Evolutionary conservation across 2,797 vertebrate genomes (phyloP), one percentile per base, ranked within the genome.

Genomic region (Ceryle rudis): DNA sequence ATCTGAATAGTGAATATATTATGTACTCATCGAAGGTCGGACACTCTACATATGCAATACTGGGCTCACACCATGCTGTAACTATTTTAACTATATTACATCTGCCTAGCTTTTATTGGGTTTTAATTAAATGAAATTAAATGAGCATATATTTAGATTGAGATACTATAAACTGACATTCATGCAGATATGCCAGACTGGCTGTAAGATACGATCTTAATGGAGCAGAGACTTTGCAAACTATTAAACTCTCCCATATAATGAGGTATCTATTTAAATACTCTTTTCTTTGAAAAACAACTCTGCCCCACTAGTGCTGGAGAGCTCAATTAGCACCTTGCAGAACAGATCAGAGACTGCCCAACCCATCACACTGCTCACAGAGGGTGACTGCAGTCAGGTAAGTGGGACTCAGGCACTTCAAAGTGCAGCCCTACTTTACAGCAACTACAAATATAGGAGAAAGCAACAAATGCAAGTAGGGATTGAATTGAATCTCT

Each of bases 41-140:
- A 74, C 83, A 78, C 9, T 6, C 37, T 86, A 64, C 57, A 74
- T 64, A 41, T n/a, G 86, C 72, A 86, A 42, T 33, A 73, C 0
- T 80, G 47, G 66, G 77, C 47, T 79, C 95, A 95, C 96, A 95
- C 72, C 64, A 55, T 95, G 96, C 97, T 93, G 95, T 46, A 95
- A 95, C 89, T 97, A 97, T 96, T 97, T 97, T 98, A 97, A 97
- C 97, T 95, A 79, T 91, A 73, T 96, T 98, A 96, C 94, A 98
- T 97, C 95, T 97, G 96, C 97, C 97, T 97, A 89, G 71, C 93
- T 97, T 98, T 98, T 98, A 97, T 98, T 97, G 97, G 94, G 91
- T 97, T 98, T 98, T 98, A 98, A 98, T 98, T 98, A 98, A 97
- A 97, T 65, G 84, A 98, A 98, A 98, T 97, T 97, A 98, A 97